Evolutionary conservation across 23 tunicate species (phyloP).

Genomic region (Pegea sp.): DNA sequence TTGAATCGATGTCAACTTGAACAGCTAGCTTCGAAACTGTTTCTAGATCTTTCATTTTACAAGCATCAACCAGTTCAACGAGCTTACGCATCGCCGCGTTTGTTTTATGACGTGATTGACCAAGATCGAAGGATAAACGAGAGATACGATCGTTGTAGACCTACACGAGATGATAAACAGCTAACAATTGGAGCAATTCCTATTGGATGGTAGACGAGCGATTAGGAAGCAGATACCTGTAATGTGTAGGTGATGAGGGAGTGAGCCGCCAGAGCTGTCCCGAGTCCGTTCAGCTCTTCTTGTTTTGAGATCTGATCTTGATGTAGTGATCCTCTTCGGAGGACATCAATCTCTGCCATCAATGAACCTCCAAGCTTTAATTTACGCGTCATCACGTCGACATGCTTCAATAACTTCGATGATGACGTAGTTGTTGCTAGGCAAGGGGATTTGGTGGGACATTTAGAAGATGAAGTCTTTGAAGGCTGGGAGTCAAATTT

Average conservation of each 20-base stretch:
- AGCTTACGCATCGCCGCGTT: conserved; percentile 50
- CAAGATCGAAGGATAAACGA: conserved; percentile 57
- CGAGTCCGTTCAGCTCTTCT: conserved; percentile 14
- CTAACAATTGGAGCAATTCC: too few species aligned
- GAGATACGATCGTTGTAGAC: conserved; percentile 80
- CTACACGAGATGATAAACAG: conserved; percentile 6
- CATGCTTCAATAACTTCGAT: conserved; percentile 39
- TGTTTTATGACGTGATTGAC: conserved; percentile 82
- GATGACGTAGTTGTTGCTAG: too few species aligned
- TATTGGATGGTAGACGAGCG: neutral
- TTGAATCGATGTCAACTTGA: conserved; percentile 59
- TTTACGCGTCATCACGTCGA: conserved; percentile 59
- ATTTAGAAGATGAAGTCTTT: conserved; percentile 1
- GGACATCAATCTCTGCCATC: conserved; percentile 37
- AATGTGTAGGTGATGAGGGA: conserved; percentile 56
- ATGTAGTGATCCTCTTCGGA: conserved; percentile 5
- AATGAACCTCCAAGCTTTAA: conserved; percentile 54
- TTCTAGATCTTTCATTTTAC: conserved; percentile 60
- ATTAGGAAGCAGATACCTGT: conserved; percentile 18
- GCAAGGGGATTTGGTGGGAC: conserved; percentile 7
- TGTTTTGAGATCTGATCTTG: too few species aligned
- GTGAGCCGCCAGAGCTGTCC: conserved; percentile 32
- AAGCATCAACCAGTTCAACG: conserved; percentile 57
- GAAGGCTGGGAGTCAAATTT: conserved; percentile 28
- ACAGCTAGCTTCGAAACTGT: conserved; percentile 61